A percentile compares a stretch with the other conserved stretches of the same genome.
Evolutionary conservation across 1,140 invertebrate species (phyloP).

Genomic region (Sitophilus oryzae): DNA sequence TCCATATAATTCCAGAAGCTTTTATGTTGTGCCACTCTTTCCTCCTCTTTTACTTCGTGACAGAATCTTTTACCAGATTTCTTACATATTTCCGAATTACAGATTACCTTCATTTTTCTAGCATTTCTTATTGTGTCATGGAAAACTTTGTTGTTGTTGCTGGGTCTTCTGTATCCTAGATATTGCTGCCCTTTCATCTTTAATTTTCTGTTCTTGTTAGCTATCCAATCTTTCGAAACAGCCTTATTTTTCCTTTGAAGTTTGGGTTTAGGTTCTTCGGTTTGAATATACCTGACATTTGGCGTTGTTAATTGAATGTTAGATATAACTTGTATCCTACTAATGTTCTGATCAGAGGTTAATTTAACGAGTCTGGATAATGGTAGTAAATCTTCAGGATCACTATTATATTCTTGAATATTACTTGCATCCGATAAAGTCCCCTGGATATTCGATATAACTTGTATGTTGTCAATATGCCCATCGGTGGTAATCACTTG

Average conservation of each 20-base stretch:
- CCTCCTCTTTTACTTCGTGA: conserved; percentile 1
- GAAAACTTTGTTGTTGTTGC: conserved; percentile 1
- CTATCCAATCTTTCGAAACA: background rate
- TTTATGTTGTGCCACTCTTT: conserved; percentile 3
- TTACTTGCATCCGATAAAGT: background rate
- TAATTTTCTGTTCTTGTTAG: conserved; percentile 5
- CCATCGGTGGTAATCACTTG: no score
- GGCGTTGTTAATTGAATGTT: background rate
- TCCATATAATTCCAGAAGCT: conserved; percentile 3
- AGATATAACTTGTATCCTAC: conserved; percentile 2
- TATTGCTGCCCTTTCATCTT: conserved; percentile 3
- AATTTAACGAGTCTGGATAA: conserved; percentile 3
- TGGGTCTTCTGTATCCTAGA: conserved; percentile 3
- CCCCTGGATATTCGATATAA: background rate
- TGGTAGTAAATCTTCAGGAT: conserved; percentile 2
- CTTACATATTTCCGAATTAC: background rate
- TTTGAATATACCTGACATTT: background rate
- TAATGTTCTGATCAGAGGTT: background rate
- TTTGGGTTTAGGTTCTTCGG: background rate
- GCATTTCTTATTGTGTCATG: conserved; percentile 4
- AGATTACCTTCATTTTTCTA: background rate
- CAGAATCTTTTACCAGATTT: background rate
- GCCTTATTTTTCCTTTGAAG: background rate
- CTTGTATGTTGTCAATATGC: background rate
- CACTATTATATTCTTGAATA: conserved; percentile 3